phyloP scores from a whole-genome alignment of 2,797 vertebrate species.

The Mionectes olivaceus region DNA sequence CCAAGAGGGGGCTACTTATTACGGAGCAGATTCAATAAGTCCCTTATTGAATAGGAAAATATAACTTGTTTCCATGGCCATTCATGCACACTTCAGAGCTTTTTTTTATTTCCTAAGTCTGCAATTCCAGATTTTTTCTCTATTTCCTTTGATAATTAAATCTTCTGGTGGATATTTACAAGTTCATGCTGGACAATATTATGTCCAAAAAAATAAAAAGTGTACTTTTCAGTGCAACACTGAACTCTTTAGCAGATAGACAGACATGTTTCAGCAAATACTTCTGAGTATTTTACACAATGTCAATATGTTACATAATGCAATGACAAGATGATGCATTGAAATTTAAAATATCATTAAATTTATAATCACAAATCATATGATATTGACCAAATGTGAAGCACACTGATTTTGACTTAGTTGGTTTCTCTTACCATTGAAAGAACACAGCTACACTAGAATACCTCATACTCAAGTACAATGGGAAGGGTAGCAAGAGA shows the following conservation, averaged over 20 bases:
- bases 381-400: neutral
- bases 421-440: neutral
- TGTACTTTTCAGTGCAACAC: neutral
- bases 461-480: neutral
- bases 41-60: neutral
- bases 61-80: neutral
- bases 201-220: neutral
- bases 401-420: neutral
- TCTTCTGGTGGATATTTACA: neutral
- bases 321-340: neutral
- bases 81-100: neutral
- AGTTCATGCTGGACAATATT: neutral
- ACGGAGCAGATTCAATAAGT: neutral
- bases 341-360: neutral
- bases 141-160: slow-evolving; percentile 19
- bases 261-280: neutral
- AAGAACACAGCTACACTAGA: neutral
- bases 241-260: neutral
- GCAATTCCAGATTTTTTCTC: neutral
- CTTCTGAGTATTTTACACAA: neutral
- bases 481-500: neutral
- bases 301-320: neutral
- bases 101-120: neutral
- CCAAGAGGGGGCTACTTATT: neutral
- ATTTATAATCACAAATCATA: neutral